These are phyloP conservation scores for Bombus picipes DNA, from an alignment of 1,140 invertebrate species.

Conservation along the genomic window DNA sequence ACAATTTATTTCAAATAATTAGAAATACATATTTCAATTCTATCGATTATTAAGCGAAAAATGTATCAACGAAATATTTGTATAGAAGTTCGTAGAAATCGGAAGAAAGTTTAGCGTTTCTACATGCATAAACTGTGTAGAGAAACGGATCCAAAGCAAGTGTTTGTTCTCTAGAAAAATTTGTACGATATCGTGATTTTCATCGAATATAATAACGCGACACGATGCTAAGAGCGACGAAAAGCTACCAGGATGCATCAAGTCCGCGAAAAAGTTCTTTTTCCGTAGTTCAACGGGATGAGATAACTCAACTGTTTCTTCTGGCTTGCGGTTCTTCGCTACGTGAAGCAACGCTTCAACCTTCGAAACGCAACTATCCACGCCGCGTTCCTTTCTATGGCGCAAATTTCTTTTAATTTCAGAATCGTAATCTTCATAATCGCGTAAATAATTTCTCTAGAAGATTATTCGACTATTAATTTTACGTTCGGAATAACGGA, in stretches of 20 bases:
- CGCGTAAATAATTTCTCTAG: no score
- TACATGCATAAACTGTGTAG: no score
- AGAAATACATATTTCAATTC: background rate
- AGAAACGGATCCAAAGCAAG: background rate
- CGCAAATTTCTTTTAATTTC: background rate
- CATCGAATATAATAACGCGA: background rate
- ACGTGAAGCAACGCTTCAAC: background rate
- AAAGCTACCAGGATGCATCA: background rate
- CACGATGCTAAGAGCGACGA: no score
- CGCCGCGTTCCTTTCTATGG: background rate
- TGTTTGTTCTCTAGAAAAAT: background rate
- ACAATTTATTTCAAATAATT: background rate
- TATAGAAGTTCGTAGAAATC: no score
- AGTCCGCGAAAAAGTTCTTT: conserved; percentile 5
- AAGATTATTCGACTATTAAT: background rate
- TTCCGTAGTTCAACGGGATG: conserved; percentile 11
- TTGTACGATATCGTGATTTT: background rate
- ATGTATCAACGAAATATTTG: background rate
- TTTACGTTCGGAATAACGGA: background rate
- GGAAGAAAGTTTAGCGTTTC: no score
- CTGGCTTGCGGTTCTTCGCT: background rate
- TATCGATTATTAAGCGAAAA: background rate
- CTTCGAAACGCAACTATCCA: background rate
- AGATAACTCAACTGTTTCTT: background rate
- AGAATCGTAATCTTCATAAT: no score